phyloP scores from a whole-genome alignment of 2,797 vertebrate species.

The Smutsia temminckii region DNA sequence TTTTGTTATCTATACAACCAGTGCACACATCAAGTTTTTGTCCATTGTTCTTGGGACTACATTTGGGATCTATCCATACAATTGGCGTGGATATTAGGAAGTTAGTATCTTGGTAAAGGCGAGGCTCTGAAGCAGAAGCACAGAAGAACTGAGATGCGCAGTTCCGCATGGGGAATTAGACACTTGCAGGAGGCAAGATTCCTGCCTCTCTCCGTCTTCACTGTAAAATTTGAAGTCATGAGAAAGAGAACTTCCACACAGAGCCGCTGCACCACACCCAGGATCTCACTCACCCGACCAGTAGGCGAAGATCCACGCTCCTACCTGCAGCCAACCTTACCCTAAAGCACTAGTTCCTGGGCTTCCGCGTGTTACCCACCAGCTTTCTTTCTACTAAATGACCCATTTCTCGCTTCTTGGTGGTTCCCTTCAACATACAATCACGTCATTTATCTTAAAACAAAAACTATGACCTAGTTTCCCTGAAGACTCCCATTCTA shows the following conservation, averaged over 20 bases:
- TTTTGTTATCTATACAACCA: not conserved
- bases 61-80: not conserved
- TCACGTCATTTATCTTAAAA: constrained; percentile 6
- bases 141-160: not conserved
- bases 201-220: not conserved
- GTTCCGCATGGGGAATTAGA: not conserved
- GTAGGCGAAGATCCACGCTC: not conserved
- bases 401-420: not conserved
- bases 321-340: not conserved
- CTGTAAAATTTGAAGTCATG: not conserved
- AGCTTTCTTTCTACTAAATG: not conserved
- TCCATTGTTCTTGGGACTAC: not conserved
- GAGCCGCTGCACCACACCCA: not conserved
- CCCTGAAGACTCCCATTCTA: not conserved
- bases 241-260: not conserved
- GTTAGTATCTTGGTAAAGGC: not conserved
- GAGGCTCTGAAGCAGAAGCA: not conserved
- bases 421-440: not conserved
- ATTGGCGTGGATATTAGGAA: not conserved
- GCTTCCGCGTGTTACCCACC: not conserved
- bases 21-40: not conserved
- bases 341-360: not conserved
- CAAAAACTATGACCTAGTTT: not conserved
- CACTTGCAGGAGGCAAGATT: not conserved
- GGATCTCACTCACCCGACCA: not conserved